These are phyloP conservation scores for Acipenser transmontanus DNA, from an alignment of 2,797 vertebrate species.

Conservation along the genomic window DNA sequence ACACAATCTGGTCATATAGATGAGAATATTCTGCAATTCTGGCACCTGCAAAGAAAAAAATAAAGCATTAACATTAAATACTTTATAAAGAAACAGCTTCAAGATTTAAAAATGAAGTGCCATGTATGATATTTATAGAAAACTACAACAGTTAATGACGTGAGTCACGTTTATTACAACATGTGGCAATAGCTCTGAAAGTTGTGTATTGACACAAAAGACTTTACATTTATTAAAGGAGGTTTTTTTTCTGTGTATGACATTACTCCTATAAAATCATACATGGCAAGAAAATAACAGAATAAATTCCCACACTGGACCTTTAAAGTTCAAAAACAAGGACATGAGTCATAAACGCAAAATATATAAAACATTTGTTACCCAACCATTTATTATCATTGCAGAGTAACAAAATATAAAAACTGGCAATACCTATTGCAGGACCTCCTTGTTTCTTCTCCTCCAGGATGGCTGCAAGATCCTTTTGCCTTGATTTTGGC, in stretches of 20 bases:
- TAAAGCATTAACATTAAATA: background rate
- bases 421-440: conserved; percentile 74
- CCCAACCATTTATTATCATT: too few species aligned
- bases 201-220: too few species aligned
- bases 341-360: background rate
- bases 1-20: conserved; percentile 89
- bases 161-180: too few species aligned
- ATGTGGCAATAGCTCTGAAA: too few species aligned
- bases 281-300: too few species aligned
- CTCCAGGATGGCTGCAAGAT: conserved; percentile 88
- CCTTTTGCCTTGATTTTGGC: conserved; percentile 68
- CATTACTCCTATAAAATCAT: too few species aligned
- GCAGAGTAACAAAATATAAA: too few species aligned
- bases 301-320: too few species aligned
- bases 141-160: background rate
- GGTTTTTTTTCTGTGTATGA: too few species aligned
- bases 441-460: conserved; percentile 94
- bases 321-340: background rate
- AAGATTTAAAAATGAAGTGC: background rate
- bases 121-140: background rate
- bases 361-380: background rate
- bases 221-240: too few species aligned
- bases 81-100: background rate
- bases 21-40: conserved; percentile 96
- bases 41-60: conserved; percentile 62